These are phyloP conservation scores for Rattus rattus DNA, from an alignment of 2,113 vertebrate species.

Conservation along the genomic window DNA sequence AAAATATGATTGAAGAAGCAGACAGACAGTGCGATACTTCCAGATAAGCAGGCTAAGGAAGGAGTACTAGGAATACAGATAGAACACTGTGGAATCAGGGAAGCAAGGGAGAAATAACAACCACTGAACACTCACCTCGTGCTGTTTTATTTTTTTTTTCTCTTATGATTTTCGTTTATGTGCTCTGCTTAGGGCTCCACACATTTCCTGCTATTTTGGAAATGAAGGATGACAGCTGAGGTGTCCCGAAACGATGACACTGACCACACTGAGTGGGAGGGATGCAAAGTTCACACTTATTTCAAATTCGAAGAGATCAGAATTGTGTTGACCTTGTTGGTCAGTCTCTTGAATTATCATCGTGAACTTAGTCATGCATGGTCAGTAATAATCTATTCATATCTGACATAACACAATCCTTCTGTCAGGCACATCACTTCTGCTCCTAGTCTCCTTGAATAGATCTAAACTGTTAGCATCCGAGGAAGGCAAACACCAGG, in stretches of 20 bases:
- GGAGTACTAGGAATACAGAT: fast-evolving
- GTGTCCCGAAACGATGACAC: neutral
- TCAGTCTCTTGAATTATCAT: neutral
- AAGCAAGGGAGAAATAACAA: neutral
- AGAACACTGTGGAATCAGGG: neutral
- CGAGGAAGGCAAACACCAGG: neutral
- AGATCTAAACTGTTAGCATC: conserved; percentile 4
- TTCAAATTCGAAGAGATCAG: conserved; percentile 18
- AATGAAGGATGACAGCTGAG: neutral
- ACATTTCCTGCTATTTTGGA: neutral
- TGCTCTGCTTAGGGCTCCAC: neutral
- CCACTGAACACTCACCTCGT: neutral
- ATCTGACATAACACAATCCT: neutral
- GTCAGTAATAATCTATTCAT: conserved; percentile 19
- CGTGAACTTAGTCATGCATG: neutral
- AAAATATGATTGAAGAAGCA: neutral
- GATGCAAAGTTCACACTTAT: conserved; percentile 36
- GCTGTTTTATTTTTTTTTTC: neutral
- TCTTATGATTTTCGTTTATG: neutral
- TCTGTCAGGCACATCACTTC: neutral
- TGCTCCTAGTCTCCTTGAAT: neutral
- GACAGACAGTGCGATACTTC: neutral
- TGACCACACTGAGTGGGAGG: neutral
- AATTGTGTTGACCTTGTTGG: neutral
- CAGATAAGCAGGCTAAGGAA: neutral